Conservation (phyloP, 2,888 invertebrate genomes). For the Ditylenchus weischeri region DNA sequence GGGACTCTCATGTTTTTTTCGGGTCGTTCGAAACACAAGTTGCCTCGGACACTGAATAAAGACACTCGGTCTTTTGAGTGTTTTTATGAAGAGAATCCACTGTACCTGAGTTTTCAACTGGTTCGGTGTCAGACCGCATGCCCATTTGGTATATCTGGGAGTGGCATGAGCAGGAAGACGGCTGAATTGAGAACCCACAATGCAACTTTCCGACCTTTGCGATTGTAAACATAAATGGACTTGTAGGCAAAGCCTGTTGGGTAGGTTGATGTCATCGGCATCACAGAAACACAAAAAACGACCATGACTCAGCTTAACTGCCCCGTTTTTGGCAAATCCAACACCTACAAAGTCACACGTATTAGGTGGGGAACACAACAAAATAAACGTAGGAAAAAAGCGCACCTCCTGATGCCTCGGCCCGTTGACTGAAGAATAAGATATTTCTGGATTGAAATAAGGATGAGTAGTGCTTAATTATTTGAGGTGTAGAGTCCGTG, state of each 20-base stretch:
- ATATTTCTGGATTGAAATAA: slow-evolving; percentile 33
- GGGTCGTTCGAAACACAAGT: too few species aligned
- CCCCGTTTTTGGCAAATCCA: slow-evolving; percentile 38
- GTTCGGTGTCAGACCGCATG: slow-evolving; percentile 67
- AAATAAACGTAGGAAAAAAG: background rate
- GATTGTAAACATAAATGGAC: slow-evolving; percentile 62
- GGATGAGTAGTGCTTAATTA: slow-evolving; percentile 23
- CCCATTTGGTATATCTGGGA: slow-evolving; percentile 72
- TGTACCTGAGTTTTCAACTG: slow-evolving; percentile 64
- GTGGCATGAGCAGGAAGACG: slow-evolving; percentile 69
- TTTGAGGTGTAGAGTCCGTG: slow-evolving; percentile 37
- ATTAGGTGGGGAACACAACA: background rate
- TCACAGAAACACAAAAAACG: slow-evolving; percentile 76
- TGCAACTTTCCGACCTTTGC: slow-evolving; percentile 26
- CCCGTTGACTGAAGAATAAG: slow-evolving; percentile 24
- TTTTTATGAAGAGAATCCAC: background rate
- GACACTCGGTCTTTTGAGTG: background rate
- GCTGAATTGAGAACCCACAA: slow-evolving; percentile 68
- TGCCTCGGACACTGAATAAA: too few species aligned
- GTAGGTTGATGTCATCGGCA: slow-evolving; percentile 75
- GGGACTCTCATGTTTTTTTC: too few species aligned
- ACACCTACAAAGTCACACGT: background rate
- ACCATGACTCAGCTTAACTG: slow-evolving; percentile 65
- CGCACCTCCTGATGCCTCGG: slow-evolving; percentile 33
- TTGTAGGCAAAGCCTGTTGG: slow-evolving; percentile 67